Evolutionary conservation across 2,888 invertebrate species (phyloP), one percentile per base, ranked within the genome.

Genomic region (Tubulanus polymorphus): DNA sequence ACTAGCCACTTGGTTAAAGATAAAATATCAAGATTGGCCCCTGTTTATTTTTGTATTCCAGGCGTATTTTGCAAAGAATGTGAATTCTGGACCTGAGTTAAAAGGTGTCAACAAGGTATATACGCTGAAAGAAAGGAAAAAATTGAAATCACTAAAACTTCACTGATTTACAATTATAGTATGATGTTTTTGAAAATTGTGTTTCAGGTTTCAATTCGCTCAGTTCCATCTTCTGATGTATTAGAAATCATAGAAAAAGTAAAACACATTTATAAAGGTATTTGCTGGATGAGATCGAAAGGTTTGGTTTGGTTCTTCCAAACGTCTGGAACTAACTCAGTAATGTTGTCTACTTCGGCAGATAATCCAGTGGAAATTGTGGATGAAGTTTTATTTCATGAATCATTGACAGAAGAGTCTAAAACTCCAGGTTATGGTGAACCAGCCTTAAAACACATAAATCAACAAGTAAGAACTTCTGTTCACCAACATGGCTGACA

Each of bases 401-500:
- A 65, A 3, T 65, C 69, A 41, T 53, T 80, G 48, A 63, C 67
- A 29, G 66, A 69, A 37, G 76, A 78, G 60, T 64, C 76, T 54
- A 61, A 65, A n/a, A 73, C 75, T 47, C 64, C 69, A 3, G 62
- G 61, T 28, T 75, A 66, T 58, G 74, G 70, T 20, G 67, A 62
- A 37, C 66, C 68, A 45, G 76, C 77, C 10, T 63, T 83, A 51
- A 87, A 89, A 60, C 93, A 93, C 75, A 80, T 92, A 64, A 78
- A 86, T 23, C 93, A 93, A 79, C 87, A 87, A 70, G 76, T 73
- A 37, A 18, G 27, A 5, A n/a, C 32, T 20, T 18, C 53, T 20
- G 2, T 51, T 20, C 8, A 12, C 20, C 2, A 2, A 2, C 3
- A 50, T 18, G 15, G 15, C 5, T 35, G 27, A 45, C 37, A 30